Evolutionary conservation across 2,113 vertebrate species (phyloP), one percentile per base, ranked within the genome.

Genomic region (Strix aluco): DNA sequence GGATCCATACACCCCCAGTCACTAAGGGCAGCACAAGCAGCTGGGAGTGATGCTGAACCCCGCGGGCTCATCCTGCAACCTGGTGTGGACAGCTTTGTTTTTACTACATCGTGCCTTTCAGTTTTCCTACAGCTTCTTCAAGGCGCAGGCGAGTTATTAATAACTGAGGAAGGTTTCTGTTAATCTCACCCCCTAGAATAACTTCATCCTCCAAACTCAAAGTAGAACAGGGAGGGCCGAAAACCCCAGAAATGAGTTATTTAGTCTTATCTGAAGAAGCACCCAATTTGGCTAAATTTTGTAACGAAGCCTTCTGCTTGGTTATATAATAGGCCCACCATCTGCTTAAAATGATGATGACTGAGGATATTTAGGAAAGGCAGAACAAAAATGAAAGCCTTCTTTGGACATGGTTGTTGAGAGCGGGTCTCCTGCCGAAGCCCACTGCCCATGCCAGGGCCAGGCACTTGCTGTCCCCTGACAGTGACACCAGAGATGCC

Each of bases 381-480:
- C 23, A 58, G 73, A 18, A 6, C 2, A 11, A 32, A 30, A n/a
- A 7, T 13, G 14, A 46, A 57, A 75, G 44, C 16, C 23, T 58
- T 14, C 23, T 26, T 30, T 15, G 65, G 73, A 51, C 27, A n/a
- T 1, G 5, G 79, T 27, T 27, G 51, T 34, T 1, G 1, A 20
- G 63, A 57, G 20, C 2, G 1, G 13, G 27, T 32, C 49, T n/a
- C 10, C 32, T 44, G 8, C 5, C 2, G 0, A 75, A 55, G 2
- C 21, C 46, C 74, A 10, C 10, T 4, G 1, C 27, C 18, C 8
- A 1, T 8, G 1, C 23, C 4, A 1, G 34, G 25, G 19, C 9
- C 21, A 19, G 54, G 38, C n/a, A 27, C 40, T 4, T 27, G 38
- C 34, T 79, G 58, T 18, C 16, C 18, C n/a, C 55, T 5, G 4